These are phyloP conservation scores for Aradophagus sp. DNA, from an alignment of 1,140 invertebrate genomes.

Conservation along the genomic window DNA sequence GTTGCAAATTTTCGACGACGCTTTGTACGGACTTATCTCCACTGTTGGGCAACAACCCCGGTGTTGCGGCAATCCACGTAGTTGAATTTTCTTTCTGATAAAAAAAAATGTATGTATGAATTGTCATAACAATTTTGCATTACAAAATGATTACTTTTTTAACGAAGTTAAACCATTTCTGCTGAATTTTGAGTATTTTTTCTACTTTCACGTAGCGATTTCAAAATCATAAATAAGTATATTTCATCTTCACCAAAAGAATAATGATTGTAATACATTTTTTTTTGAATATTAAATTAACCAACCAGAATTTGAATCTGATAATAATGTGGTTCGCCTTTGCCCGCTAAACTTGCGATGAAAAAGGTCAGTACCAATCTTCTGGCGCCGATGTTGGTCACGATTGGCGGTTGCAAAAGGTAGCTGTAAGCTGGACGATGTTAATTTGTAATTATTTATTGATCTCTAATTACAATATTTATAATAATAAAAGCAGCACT, in stretches of 20 bases:
- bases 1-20: conserved; percentile 32
- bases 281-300: no score
- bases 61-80: conserved; percentile 17
- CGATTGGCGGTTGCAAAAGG: conserved; percentile 32
- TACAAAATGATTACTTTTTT: no score
- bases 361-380: conserved; percentile 31
- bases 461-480: conserved; percentile 21
- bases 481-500: conserved; percentile 25
- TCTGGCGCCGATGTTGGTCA: conserved; percentile 34
- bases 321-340: conserved; percentile 33
- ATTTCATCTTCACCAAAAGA: no score
- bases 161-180: no score
- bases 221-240: no score
- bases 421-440: conserved; percentile 39
- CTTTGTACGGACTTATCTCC: not conserved
- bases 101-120: no score
- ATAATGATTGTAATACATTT: no score
- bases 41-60: conserved; percentile 3
- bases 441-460: conserved; percentile 32
- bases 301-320: conserved; percentile 39
- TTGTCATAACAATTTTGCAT: no score
- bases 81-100: conserved; percentile 26
- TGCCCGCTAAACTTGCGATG: conserved; percentile 12
- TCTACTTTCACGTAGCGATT: no score
- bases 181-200: no score